Conservation (phyloP, 92 coral and sea anemone genomes). For the Actinernus sp. region DNA sequence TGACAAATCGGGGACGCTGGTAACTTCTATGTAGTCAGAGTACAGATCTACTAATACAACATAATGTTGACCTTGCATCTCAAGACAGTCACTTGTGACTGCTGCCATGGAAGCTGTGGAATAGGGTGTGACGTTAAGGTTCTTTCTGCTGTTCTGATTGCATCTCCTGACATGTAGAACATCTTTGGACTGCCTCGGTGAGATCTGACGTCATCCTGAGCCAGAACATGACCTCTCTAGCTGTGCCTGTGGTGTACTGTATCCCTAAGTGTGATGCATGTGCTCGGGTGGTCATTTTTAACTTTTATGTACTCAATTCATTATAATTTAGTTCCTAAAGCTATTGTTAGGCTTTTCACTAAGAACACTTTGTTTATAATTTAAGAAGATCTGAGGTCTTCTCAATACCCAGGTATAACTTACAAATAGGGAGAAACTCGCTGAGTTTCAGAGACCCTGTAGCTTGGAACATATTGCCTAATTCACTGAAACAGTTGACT, state of each 20-base stretch:
- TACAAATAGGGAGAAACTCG: too few species aligned
- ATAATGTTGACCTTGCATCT: constrained; percentile 43
- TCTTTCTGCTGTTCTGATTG: constrained; percentile 36
- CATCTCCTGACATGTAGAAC: constrained; percentile 37
- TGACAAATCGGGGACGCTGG: constrained; percentile 32
- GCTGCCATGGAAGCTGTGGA: constrained; percentile 62
- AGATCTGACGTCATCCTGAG: constrained; percentile 61
- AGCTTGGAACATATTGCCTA: too few species aligned
- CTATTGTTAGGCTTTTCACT: too few species aligned
- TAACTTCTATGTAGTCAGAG: constrained; percentile 54
- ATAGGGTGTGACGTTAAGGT: constrained; percentile 60
- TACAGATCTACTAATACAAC: constrained; percentile 52
- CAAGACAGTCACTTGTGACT: constrained; percentile 56
- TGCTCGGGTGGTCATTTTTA: too few species aligned
- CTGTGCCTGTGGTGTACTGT: constrained; percentile 64
- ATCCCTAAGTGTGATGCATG: constrained; percentile 62
- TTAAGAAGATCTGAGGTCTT: too few species aligned
- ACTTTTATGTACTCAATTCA: too few species aligned
- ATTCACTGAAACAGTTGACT: too few species aligned
- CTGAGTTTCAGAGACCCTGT: too few species aligned
- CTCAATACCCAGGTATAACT: too few species aligned
- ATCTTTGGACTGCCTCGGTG: constrained; percentile 9
- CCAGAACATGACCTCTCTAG: constrained; percentile 66
- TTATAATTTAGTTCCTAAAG: too few species aligned
- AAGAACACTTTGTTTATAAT: too few species aligned